Evolutionary conservation across 2,888 invertebrate species (phyloP).

Genomic region (Epistrophella euchroma): DNA sequence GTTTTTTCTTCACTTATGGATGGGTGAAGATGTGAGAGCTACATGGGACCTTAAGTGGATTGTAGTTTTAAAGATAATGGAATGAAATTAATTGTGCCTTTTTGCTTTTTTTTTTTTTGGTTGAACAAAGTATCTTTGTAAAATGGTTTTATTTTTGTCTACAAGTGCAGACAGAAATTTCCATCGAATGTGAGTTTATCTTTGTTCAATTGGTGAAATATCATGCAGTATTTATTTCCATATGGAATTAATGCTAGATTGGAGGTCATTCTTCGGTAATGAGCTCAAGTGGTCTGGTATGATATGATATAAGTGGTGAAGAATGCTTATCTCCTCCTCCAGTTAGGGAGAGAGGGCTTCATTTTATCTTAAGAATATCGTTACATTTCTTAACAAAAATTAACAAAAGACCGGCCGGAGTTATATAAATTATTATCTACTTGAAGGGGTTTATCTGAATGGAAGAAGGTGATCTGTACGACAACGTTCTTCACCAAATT

Average conservation of each 20-base stretch:
- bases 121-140: conserved; percentile 9
- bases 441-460: conserved; percentile 9
- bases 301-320: not conserved
- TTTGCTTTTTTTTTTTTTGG: not conserved
- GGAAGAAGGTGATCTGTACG: conserved; percentile 13
- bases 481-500: not conserved
- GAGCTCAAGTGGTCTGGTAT: conserved; percentile 23
- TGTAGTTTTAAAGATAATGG: conserved; percentile 18
- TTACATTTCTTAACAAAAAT: conserved; percentile 2
- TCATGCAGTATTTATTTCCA: conserved; percentile 4
- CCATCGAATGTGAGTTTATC: conserved; percentile 34
- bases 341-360: not conserved
- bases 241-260: conserved; percentile 8
- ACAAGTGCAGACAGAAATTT: conserved; percentile 63
- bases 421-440: not conserved
- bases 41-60: conserved; percentile 21
- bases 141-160: conserved; percentile 52
- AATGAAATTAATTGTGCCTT: conserved; percentile 54
- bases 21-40: not conserved
- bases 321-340: not conserved
- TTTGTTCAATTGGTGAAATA: conserved; percentile 56
- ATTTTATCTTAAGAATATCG: not conserved
- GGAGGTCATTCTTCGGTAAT: conserved; percentile 21
- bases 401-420: not conserved
- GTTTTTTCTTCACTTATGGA: not conserved